A percentile compares a stretch with the other conserved stretches of the same genome.
These are phyloP conservation scores for Acrocephalus arundinaceus DNA, from an alignment of 2,113 vertebrate genomes.

Conservation along the genomic window DNA sequence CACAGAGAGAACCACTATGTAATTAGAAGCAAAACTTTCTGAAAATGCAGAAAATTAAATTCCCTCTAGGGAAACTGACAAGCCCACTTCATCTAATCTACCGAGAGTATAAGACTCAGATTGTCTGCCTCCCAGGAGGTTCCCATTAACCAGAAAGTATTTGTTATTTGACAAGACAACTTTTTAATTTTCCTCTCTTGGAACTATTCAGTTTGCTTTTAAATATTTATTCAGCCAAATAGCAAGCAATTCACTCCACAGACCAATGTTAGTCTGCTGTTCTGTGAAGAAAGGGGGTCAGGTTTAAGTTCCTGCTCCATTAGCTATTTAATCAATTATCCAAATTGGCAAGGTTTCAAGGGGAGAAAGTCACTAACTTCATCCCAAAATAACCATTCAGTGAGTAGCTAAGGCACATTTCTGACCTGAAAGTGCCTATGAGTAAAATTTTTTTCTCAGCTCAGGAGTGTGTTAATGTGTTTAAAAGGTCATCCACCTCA, in stretches of 20 bases:
- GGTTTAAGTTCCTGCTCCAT: slow-evolving; percentile 30
- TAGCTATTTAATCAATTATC: slow-evolving; percentile 56
- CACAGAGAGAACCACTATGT: rapidly evolving
- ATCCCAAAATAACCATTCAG: slow-evolving; percentile 23
- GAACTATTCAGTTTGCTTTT: slow-evolving; percentile 23
- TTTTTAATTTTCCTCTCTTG: slow-evolving; percentile 20
- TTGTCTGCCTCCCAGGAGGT: not conserved
- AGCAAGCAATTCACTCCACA: slow-evolving; percentile 5
- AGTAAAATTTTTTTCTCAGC: not conserved
- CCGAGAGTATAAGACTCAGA: not conserved
- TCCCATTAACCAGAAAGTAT: not conserved
- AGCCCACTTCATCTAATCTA: not conserved
- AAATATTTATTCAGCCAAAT: slow-evolving; percentile 57
- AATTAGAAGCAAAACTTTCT: not conserved
- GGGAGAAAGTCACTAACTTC: slow-evolving; percentile 6
- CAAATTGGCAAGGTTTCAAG: slow-evolving; percentile 41
- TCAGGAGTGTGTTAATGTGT: not conserved
- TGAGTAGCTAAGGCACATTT: not conserved
- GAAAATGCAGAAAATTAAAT: not conserved
- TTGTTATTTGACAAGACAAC: slow-evolving; percentile 1
- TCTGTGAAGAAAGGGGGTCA: slow-evolving; percentile 4
- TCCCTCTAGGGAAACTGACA: not conserved
- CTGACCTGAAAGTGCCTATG: not conserved
- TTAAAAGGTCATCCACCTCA: slow-evolving; percentile 7
- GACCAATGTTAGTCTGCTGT: not conserved